phyloP scores from a whole-genome alignment of 2,888 invertebrate species.

The Aphidius colemani region DNA sequence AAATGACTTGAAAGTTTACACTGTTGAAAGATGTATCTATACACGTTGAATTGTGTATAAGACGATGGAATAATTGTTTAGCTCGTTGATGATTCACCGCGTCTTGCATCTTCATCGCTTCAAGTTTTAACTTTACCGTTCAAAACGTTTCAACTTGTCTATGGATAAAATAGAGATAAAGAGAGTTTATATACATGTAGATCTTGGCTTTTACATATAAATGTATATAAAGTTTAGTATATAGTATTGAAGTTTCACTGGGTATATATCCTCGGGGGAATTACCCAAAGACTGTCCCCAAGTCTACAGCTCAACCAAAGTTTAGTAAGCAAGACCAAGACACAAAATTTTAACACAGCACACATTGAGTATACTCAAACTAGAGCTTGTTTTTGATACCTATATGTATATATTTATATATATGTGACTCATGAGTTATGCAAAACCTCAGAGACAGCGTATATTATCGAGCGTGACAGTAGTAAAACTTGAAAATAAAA shows the following conservation, averaged over 20 bases:
- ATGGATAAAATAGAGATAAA: background rate
- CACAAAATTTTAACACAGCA: background rate
- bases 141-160: background rate
- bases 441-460: slow-evolving; percentile 27
- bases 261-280: slow-evolving; percentile 26
- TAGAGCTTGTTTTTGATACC: background rate
- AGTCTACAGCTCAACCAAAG: slow-evolving; percentile 21
- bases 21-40: too few species aligned
- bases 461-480: slow-evolving; percentile 35
- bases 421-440: slow-evolving; percentile 28
- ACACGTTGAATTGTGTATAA: slow-evolving; percentile 7
- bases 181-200: slow-evolving; percentile 10
- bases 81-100: slow-evolving; percentile 1
- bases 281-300: slow-evolving; percentile 27
- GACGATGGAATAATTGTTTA: slow-evolving; percentile 16
- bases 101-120: slow-evolving; percentile 25
- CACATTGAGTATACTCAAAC: background rate
- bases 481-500: background rate
- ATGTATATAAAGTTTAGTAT: slow-evolving; percentile 1
- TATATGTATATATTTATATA: slow-evolving; percentile 7
- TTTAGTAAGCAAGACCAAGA: background rate
- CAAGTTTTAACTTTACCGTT: slow-evolving; percentile 18
- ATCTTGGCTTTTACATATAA: background rate
- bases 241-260: slow-evolving; percentile 21
- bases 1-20: too few species aligned